A percentile compares a stretch with the other conserved stretches of the same genome.
phyloP scores from a whole-genome alignment of 1,140 invertebrate species.

The Meloidogyne chitwoodi region DNA sequence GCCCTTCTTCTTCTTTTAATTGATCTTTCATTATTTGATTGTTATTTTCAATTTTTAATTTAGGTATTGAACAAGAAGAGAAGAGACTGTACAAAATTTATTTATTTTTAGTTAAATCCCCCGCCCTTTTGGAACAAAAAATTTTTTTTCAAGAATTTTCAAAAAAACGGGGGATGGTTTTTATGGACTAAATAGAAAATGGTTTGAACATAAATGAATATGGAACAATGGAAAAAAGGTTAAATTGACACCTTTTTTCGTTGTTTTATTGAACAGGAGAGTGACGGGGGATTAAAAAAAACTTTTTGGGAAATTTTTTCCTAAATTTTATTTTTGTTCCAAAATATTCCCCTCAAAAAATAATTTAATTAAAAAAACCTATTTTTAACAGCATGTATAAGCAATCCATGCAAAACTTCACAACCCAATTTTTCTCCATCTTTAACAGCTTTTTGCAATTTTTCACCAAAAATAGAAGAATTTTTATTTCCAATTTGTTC shows the following conservation, averaged over 20 bases:
- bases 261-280: too few species aligned
- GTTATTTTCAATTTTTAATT: neutral
- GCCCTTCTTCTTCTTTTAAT: neutral
- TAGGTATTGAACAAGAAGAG: neutral
- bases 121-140: too few species aligned
- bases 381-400: slow-evolving; percentile 31
- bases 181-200: too few species aligned
- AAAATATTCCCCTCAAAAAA: neutral
- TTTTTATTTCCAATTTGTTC: slow-evolving; percentile 50
- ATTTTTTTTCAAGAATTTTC: too few species aligned
- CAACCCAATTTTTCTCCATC: slow-evolving; percentile 43
- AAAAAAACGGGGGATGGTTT: too few species aligned
- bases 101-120: neutral
- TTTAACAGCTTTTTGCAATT: slow-evolving; percentile 33
- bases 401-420: slow-evolving; percentile 42
- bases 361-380: neutral
- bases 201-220: too few species aligned
- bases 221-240: too few species aligned
- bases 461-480: slow-evolving; percentile 31
- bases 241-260: too few species aligned
- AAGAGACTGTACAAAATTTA: too few species aligned
- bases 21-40: neutral
- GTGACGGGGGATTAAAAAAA: too few species aligned
- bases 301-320: too few species aligned
- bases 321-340: too few species aligned